Evolutionary conservation across 2,113 vertebrate genomes (phyloP).

Genomic region (Cyphotilapia sp.): DNA sequence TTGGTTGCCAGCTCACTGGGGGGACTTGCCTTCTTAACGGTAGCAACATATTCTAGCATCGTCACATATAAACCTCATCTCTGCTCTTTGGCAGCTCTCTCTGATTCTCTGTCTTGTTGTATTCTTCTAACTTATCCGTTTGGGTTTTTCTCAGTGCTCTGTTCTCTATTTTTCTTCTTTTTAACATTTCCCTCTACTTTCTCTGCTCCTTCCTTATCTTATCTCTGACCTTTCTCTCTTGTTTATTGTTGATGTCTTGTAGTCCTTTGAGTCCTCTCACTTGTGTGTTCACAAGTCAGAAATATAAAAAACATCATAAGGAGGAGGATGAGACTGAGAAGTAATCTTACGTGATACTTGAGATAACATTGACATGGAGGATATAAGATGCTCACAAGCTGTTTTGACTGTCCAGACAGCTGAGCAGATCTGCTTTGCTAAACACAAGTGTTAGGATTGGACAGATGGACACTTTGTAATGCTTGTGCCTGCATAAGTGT

Average conservation of each 20-base stretch:
- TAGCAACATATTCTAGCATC: slow-evolving; percentile 8
- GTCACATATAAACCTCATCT: neutral
- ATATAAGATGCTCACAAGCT: neutral
- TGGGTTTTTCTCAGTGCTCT: neutral
- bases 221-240: neutral
- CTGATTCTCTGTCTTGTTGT: neutral
- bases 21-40: slow-evolving; percentile 36
- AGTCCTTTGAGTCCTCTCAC: neutral
- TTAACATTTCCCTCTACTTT: neutral
- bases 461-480: neutral
- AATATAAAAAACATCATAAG: neutral
- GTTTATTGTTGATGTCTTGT: neutral
- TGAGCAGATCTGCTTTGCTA: neutral
- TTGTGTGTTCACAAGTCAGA: neutral
- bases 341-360: neutral
- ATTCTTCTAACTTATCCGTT: neutral
- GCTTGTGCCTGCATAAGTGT: neutral
- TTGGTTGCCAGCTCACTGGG: slow-evolving; percentile 46
- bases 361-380: neutral
- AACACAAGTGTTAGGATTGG: neutral
- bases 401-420: neutral
- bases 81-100: neutral
- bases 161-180: neutral
- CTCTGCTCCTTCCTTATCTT: neutral
- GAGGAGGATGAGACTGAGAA: neutral